These are phyloP conservation scores for Holothuria glaberrima DNA, from an alignment of 35 echinoderm and acorn worm species.

Conservation along the genomic window DNA sequence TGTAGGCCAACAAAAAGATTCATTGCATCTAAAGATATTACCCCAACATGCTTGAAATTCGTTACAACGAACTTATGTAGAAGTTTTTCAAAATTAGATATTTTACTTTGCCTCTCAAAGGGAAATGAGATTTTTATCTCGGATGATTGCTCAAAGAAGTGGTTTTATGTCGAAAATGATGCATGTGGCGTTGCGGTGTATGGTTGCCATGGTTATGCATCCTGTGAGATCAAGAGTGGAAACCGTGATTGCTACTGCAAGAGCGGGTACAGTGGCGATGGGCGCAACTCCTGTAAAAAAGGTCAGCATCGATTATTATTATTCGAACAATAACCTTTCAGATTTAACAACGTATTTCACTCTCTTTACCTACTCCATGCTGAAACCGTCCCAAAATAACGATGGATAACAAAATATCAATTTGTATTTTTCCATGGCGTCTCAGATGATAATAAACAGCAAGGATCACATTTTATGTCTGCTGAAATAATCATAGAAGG, in stretches of 20 bases:
- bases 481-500: too few species aligned
- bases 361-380: background rate
- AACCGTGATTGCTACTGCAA: background rate
- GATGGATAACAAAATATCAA: too few species aligned
- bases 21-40: too few species aligned
- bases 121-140: background rate
- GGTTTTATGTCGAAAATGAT: background rate
- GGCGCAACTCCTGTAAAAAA: background rate
- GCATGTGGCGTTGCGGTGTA: background rate
- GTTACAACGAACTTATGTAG: too few species aligned
- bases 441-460: too few species aligned
- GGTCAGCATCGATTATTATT: background rate
- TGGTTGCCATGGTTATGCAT: background rate
- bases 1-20: too few species aligned
- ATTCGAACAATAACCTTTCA: too few species aligned
- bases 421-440: too few species aligned
- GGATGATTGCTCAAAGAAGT: background rate
- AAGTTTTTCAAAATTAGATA: too few species aligned
- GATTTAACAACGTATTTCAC: too few species aligned
- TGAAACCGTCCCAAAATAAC: background rate
- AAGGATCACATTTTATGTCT: too few species aligned
- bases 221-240: slow-evolving; percentile 3
- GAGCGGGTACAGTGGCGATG: background rate
- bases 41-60: too few species aligned
- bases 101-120: background rate